These are phyloP conservation scores for Corythaeola cristata DNA, from an alignment of 2,113 vertebrate species.

Conservation along the genomic window DNA sequence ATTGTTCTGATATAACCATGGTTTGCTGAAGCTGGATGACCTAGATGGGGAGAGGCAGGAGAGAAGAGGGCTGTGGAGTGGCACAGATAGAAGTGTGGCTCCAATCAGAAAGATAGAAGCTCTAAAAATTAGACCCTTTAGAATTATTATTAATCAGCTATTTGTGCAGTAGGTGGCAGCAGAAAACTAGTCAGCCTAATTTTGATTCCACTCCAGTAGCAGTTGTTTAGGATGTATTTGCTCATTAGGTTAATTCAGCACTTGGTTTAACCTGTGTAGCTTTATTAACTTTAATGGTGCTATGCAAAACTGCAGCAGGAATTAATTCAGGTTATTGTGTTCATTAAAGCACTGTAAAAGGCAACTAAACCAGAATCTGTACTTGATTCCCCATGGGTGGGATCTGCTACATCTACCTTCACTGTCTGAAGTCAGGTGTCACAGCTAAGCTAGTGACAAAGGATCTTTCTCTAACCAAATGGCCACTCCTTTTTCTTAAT, in stretches of 20 bases:
- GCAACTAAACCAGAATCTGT: not conserved
- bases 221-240: not conserved
- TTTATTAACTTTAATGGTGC: not conserved
- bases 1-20: not conserved
- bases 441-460: not conserved
- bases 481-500: not conserved
- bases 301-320: not conserved
- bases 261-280: not conserved
- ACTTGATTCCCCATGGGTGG: not conserved
- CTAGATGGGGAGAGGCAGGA: not conserved
- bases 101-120: not conserved
- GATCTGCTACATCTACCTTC: not conserved
- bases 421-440: not conserved
- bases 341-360: not conserved
- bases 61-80: not conserved
- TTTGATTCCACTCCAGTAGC: not conserved
- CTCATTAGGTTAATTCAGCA: not conserved
- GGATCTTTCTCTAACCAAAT: not conserved
- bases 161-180: slow-evolving; percentile 62
- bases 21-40: not conserved
- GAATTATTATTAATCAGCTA: not conserved
- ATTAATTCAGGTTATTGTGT: not conserved
- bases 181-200: not conserved
- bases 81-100: not conserved
- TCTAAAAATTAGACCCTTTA: not conserved